Conservation (phyloP, 2,888 invertebrate genomes). For the Metallyticus violacea region DNA sequence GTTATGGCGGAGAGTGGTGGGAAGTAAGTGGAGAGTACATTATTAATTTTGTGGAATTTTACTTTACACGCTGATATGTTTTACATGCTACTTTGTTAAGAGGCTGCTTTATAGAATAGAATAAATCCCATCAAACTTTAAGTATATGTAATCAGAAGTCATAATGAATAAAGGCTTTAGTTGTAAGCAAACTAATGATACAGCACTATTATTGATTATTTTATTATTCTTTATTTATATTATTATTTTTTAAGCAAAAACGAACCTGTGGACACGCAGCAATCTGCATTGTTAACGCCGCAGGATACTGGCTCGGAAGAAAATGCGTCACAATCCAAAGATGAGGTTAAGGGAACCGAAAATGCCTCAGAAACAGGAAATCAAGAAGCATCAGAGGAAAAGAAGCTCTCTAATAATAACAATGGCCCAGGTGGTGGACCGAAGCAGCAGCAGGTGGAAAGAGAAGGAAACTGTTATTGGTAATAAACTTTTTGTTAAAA, state of each 20-base stretch:
- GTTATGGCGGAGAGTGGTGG: too few relatives aligned
- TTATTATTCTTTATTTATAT: too few relatives aligned
- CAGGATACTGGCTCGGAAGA: not conserved
- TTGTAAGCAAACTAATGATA: too few relatives aligned
- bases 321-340: not conserved
- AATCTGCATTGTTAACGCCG: not conserved
- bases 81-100: too few relatives aligned
- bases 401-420: not conserved
- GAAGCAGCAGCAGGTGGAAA: constrained; percentile 33
- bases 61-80: too few relatives aligned
- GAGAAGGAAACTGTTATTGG: constrained; percentile 46
- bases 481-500: constrained; percentile 28
- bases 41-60: too few relatives aligned
- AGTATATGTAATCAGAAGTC: too few relatives aligned
- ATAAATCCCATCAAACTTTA: too few relatives aligned
- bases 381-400: not conserved
- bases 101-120: too few relatives aligned
- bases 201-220: too few relatives aligned
- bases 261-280: not conserved
- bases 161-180: too few relatives aligned
- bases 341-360: not conserved
- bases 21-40: too few relatives aligned
- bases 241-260: not conserved
- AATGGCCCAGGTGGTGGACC: not conserved
- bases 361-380: not conserved